Evolutionary conservation across 2,113 vertebrate species (phyloP).

Genomic region (Raja brachyura): DNA sequence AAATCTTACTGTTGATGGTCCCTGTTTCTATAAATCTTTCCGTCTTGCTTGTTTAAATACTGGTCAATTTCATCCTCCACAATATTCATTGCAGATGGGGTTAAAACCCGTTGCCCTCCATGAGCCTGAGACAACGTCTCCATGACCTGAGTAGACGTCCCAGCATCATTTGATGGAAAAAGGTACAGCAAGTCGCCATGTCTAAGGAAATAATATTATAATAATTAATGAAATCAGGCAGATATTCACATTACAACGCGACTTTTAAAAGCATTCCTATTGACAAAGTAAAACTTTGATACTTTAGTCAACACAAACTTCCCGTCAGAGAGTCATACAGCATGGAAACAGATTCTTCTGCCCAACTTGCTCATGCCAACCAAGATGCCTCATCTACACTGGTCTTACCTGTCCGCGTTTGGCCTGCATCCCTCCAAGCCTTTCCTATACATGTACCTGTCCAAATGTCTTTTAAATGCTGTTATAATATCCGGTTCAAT

Average conservation of each 20-base stretch:
- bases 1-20: conserved; percentile 85
- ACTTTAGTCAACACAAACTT: not conserved
- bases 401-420: no score
- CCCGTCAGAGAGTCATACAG: not conserved
- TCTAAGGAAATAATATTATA: conserved; percentile 53
- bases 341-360: no score
- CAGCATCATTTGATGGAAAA: conserved; percentile 68
- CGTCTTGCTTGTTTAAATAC: conserved; percentile 86
- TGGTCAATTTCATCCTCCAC: conserved; percentile 92
- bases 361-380: no score
- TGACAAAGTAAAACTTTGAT: not conserved
- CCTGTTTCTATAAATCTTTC: conserved; percentile 87
- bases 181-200: conserved; percentile 93
- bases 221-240: not conserved
- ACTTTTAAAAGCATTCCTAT: not conserved
- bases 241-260: not conserved
- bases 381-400: no score
- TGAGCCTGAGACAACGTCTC: conserved; percentile 68
- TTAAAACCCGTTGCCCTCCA: not conserved
- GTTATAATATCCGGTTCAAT: no score
- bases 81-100: conserved; percentile 64
- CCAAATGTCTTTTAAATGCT: no score
- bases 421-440: no score
- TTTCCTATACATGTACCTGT: no score
- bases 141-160: conserved; percentile 81